Evolutionary conservation across 35 echinoderm and acorn worm genomes (phyloP), one percentile per base, ranked within the genome.

Genomic region (Heliocidaris erythrogramma): DNA sequence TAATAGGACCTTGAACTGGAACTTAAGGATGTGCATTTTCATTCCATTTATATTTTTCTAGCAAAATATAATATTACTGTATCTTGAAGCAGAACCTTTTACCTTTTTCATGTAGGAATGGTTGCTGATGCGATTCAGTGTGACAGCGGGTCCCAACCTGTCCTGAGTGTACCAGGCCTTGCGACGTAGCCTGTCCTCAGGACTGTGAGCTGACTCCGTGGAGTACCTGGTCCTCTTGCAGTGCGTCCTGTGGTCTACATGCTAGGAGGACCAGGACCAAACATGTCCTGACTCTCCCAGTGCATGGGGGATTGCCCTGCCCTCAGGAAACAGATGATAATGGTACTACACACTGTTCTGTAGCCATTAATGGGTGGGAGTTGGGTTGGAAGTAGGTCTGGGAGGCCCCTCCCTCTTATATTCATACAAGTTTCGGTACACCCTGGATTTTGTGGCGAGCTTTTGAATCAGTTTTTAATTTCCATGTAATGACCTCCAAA

Each of bases 171-270:
- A 49, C 59, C 30, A 96, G 94, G 31, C 21, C 93, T 32, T 99
- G 98, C 92, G 94, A 96, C 32, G 86, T 96, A 52, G 30, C 94
- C n/a, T 99, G 98, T 92, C 97, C 98, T 4, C 88, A 96, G 16
- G 97, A 99, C 94, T 99, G 98, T 93, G 31, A 94, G 69, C 96
- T 99, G 32, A 97, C 95, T 86, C 35, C 95, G 27, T 99, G 95
- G 94, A 96, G 97, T 30, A 92, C 94, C 2, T 97, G 96, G 96
- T 97, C 98, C 14, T 91, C 94, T 2, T 99, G 98, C 49, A 99
- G 97, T 92, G 94, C 94, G 13, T 95, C 97, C 0, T 99, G 98
- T 94, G 98, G 98, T 93, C 61, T n/a, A 13, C 91, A 96, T 47
- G 97, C 85, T 0, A 56, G 49, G 18, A 95, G 95, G 93, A 94